phyloP scores from a whole-genome alignment of 2,113 vertebrate species.

The Hydrolagus affinis region DNA sequence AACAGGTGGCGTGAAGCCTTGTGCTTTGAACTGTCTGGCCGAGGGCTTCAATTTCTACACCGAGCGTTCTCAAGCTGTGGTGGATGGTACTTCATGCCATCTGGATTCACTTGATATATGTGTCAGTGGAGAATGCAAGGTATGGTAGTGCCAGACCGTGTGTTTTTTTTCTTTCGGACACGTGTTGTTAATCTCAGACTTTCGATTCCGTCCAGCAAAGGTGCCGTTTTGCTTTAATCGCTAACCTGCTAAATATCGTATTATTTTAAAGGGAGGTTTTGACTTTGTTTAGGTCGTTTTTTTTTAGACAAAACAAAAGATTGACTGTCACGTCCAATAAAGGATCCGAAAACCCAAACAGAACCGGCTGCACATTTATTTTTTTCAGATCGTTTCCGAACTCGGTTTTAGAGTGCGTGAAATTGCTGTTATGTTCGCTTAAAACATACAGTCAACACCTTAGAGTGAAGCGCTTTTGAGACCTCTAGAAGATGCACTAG shows the following conservation, averaged over 20 bases:
- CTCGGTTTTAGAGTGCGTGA: background rate
- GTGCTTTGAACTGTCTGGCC: constrained; percentile 88
- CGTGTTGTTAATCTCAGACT: background rate
- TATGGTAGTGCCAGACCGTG: constrained; percentile 40
- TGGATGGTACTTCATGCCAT: constrained; percentile 81
- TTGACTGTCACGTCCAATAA: background rate
- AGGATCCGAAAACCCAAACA: background rate
- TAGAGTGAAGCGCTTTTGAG: too few species aligned
- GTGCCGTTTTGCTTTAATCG: background rate
- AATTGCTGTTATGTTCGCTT: too few species aligned
- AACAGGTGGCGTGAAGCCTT: constrained; percentile 86
- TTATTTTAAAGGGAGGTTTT: background rate
- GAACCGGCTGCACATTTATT: background rate
- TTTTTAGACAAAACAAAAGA: background rate
- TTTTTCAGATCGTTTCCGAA: background rate
- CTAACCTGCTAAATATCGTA: background rate
- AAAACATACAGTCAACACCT: too few species aligned
- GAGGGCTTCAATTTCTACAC: constrained; percentile 99
- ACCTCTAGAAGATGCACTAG: too few species aligned
- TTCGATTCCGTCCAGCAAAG: background rate
- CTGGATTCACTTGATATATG: constrained; percentile 88
- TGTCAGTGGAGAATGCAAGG: constrained; percentile 95
- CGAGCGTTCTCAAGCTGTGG: constrained; percentile 82
- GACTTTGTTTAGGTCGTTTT: background rate
- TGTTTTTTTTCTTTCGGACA: background rate